Conservation (phyloP, 2,888 invertebrate genomes). For the Eurois occulta region DNA sequence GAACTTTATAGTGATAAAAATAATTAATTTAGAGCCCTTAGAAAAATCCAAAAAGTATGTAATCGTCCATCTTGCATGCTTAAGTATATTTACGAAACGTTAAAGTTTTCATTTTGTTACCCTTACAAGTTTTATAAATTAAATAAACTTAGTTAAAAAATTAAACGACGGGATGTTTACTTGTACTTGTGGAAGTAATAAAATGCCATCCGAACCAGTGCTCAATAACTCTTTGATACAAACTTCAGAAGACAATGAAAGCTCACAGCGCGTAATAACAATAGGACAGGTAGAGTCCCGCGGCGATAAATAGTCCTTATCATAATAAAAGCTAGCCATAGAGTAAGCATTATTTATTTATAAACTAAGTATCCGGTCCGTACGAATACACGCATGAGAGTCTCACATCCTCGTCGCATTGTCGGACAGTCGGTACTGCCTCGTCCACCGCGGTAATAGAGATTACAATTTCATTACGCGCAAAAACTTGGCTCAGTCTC, state of each 20-base stretch:
- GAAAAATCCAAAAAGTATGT: background rate
- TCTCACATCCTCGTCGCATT: slow-evolving; percentile 71
- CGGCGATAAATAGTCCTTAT: slow-evolving; percentile 67
- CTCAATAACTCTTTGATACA: slow-evolving; percentile 17
- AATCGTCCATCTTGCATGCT: background rate
- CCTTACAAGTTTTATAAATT: background rate
- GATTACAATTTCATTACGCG: slow-evolving; percentile 81
- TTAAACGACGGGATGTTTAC: background rate
- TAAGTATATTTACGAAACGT: background rate
- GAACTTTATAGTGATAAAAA: background rate
- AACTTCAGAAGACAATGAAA: slow-evolving; percentile 55
- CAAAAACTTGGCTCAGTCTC: slow-evolving; percentile 80
- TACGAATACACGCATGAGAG: slow-evolving; percentile 63
- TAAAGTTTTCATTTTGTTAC: background rate
- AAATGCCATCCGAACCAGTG: slow-evolving; percentile 20
- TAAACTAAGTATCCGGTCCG: slow-evolving; percentile 81
- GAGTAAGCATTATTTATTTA: slow-evolving; percentile 77
- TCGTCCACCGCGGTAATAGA: slow-evolving; percentile 67
- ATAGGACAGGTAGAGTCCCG: slow-evolving; percentile 64
- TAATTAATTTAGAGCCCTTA: background rate
- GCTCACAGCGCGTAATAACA: slow-evolving; percentile 47
- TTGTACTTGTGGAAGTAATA: slow-evolving; percentile 21
- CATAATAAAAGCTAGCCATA: slow-evolving; percentile 69
- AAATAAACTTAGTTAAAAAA: background rate
- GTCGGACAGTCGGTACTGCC: slow-evolving; percentile 65